Conservation (phyloP, 2,113 vertebrate genomes). For the Ginglymostoma cirratum region DNA sequence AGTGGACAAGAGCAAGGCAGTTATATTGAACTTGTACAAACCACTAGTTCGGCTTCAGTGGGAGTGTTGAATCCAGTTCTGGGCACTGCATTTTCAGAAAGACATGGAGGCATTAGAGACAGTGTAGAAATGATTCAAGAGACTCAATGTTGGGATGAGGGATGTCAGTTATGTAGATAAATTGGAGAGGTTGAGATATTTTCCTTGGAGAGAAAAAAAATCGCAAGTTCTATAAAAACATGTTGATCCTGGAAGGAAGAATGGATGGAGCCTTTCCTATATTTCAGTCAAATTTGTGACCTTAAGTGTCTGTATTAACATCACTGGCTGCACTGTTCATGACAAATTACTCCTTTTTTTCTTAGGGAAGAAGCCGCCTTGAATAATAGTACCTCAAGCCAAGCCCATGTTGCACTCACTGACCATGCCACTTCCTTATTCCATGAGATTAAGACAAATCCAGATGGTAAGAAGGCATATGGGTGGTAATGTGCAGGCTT, state of each 20-base stretch:
- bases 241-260: not conserved
- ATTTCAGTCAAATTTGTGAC: not conserved
- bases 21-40: not conserved
- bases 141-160: not conserved
- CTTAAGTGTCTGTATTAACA: not conserved
- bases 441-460: conserved; percentile 60
- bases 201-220: not conserved
- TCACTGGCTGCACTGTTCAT: not conserved
- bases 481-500: not conserved
- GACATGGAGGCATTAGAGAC: not conserved
- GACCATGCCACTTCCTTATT: conserved; percentile 64
- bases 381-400: conserved; percentile 54
- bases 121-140: not conserved
- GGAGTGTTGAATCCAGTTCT: not conserved
- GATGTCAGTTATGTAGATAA: not conserved
- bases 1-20: no score
- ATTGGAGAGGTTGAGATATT: not conserved
- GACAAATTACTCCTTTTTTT: not conserved
- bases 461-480: conserved; percentile 53
- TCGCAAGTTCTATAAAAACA: not conserved
- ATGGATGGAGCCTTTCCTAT: not conserved
- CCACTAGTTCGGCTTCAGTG: not conserved
- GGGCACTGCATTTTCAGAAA: not conserved
- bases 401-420: conserved; percentile 61
- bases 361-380: conserved; percentile 73